Evolutionary conservation across 2,113 vertebrate species (phyloP).

Genomic region (Lagopus muta): DNA sequence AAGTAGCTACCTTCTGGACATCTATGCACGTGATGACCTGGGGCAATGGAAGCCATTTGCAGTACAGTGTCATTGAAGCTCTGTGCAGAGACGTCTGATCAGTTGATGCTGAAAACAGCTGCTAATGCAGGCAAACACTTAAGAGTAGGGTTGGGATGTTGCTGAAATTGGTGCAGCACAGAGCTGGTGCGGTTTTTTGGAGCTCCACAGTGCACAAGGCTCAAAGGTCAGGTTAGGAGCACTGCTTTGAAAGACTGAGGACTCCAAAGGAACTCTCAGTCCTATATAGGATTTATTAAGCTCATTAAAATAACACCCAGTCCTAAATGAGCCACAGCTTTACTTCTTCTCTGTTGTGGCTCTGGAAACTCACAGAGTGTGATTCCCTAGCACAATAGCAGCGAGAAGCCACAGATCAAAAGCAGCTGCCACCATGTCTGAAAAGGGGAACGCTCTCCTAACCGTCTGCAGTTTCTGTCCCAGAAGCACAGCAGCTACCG

Average conservation of each 20-base stretch:
- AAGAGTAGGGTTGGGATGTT: neutral
- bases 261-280: slow-evolving; percentile 25
- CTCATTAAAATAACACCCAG: slow-evolving; percentile 61
- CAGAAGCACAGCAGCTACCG: neutral
- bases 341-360: slow-evolving; percentile 50
- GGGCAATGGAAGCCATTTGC: neutral
- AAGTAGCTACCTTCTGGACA: neutral
- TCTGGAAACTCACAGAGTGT: slow-evolving; percentile 25
- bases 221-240: slow-evolving; percentile 7
- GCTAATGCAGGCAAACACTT: neutral
- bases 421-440: slow-evolving; percentile 50
- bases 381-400: slow-evolving; percentile 53
- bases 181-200: slow-evolving; percentile 13
- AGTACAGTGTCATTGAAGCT: neutral
- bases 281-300: slow-evolving; percentile 58
- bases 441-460: neutral
- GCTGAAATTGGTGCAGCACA: neutral
- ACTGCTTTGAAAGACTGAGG: neutral
- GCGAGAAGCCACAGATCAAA: slow-evolving; percentile 49
- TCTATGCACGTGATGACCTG: neutral
- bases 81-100: neutral
- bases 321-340: slow-evolving; percentile 62
- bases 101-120: neutral
- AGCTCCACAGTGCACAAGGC: neutral
- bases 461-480: slow-evolving; percentile 32